Conservation (phyloP, 2,888 invertebrate genomes). For the Notocelia uddmanniana region DNA sequence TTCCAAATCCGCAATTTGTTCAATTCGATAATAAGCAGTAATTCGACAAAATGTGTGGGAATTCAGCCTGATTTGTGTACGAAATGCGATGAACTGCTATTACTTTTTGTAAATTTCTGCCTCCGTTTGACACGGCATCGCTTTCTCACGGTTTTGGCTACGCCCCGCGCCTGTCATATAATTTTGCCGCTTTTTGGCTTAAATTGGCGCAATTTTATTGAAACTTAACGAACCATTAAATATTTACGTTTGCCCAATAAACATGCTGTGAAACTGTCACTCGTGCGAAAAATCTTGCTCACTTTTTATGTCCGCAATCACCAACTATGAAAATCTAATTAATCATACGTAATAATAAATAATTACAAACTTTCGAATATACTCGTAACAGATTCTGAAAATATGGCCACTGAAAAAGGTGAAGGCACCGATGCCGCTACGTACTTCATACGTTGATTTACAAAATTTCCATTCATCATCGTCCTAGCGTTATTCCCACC, state of each 20-base stretch:
- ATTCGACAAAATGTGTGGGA: constrained; percentile 57
- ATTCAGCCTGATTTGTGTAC: constrained; percentile 45
- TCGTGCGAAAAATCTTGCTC: background rate
- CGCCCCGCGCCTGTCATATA: constrained; percentile 38
- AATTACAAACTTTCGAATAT: no score
- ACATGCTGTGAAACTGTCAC: background rate
- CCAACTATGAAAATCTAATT: no score
- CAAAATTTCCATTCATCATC: background rate
- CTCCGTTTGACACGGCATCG: constrained; percentile 56
- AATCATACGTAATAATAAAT: no score
- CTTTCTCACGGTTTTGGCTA: constrained; percentile 63
- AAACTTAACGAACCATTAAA: constrained; percentile 37
- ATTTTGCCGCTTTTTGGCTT: constrained; percentile 25
- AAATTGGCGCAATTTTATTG: constrained; percentile 34
- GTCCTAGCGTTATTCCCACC: no score
- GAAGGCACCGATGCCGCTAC: background rate
- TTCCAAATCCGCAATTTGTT: constrained; percentile 37
- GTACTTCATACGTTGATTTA: background rate
- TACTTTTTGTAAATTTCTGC: constrained; percentile 62
- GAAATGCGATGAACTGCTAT: constrained; percentile 67
- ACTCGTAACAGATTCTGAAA: no score
- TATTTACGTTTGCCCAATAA: constrained; percentile 26
- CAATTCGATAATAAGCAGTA: constrained; percentile 49
- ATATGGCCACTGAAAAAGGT: background rate
- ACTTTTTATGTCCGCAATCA: background rate